Evolutionary conservation across 2,888 invertebrate species (phyloP), one percentile per base, ranked within the genome.

Genomic region (Eupithecia abbreviata): DNA sequence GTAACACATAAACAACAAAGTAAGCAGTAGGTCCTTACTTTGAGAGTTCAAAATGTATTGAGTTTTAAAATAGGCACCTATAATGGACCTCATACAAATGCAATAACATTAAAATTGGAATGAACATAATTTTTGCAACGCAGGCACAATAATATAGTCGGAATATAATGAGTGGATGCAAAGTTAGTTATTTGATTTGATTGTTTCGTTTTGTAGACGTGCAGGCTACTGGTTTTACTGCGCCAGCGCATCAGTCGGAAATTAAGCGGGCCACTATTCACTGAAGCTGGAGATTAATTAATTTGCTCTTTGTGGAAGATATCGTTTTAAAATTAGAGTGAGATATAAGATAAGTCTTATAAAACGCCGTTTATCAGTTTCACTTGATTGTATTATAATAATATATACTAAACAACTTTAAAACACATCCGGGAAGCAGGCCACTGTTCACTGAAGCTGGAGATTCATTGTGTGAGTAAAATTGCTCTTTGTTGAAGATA

Each of bases 141-240:
- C 69, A 47, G 5, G 69, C 10, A 18, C 47, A 18, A 88, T 90
- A 89, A 91, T 90, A 87, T 87, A 75, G 83, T 81, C 77, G 79
- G 84, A 69, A 45, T 15, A 66, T 90, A 91, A 91, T 90, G 85
- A 88, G 83, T 77, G 86, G 88, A 85, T 86, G 84, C 86, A 84
- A 86, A 85, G 82, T 85, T 85, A 81, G 85, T 86, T 85, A 85
- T 84, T 84, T 80, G 83, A 71, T 77, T 82, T 78, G 76, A 81
- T 77, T 83, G 85, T 85, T 83, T 83, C 84, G 80, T 84, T 84
- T 83, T 83, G 84, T 82, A 84, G 81, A 84, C 80, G 83, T 81
- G 80, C 81, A 78, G 76, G 86, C 85, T 86, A 85, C 86, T 81
- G 83, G 86, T 83, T 85, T 86, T 84, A 84, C 83, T 75, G 78